Evolutionary conservation across 2,797 vertebrate genomes (phyloP).

Genomic region (Diplodus sargus): DNA sequence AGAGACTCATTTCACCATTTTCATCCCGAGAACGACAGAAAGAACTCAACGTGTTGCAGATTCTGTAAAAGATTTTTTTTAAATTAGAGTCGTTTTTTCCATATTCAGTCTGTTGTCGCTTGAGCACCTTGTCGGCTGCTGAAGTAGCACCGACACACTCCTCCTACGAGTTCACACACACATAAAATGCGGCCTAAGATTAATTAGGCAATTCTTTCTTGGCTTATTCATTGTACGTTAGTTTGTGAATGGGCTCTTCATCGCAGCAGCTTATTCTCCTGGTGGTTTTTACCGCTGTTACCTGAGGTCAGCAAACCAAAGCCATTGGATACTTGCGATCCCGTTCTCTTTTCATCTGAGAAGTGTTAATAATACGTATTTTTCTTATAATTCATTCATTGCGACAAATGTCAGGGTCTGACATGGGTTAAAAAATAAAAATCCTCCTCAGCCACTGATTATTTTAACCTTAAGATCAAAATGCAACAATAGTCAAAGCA

Average conservation of each 20-base stretch:
- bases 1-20: neutral
- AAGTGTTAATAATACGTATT: conserved; percentile 2
- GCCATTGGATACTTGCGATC: neutral
- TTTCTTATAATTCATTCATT: conserved; percentile 7
- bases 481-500: neutral
- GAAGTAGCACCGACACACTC: neutral
- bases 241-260: neutral
- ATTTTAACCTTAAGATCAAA: neutral
- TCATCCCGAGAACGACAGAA: neutral
- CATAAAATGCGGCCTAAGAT: neutral
- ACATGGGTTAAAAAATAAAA: neutral
- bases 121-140: neutral
- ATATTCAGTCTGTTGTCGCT: neutral
- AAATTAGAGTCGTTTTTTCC: neutral
- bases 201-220: conserved; percentile 3
- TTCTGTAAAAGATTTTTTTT: neutral
- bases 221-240: neutral
- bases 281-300: conserved; percentile 9
- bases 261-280: conserved; percentile 7
- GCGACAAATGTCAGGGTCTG: neutral
- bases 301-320: neutral
- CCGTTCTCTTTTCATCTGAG: conserved; percentile 21
- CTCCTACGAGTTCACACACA: conserved; percentile 15
- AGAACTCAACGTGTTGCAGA: neutral
- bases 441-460: neutral